Conservation (phyloP, 2,797 vertebrate genomes). For the Sebastes aleutianus region DNA sequence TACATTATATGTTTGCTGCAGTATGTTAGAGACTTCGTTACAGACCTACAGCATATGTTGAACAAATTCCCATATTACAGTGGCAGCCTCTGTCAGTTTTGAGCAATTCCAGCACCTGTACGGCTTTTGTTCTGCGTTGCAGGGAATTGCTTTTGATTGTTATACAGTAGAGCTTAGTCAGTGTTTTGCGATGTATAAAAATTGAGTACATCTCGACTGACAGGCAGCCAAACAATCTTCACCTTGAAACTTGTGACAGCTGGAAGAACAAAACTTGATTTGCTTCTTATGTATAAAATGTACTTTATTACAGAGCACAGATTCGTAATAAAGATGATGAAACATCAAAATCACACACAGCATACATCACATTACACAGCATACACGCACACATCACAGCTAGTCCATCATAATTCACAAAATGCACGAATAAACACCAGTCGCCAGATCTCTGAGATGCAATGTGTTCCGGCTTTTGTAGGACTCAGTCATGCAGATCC, state of each 20-base stretch:
- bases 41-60: not conserved
- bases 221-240: not conserved
- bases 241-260: not conserved
- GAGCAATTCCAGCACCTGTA: not conserved
- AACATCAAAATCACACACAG: not conserved
- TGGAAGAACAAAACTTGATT: not conserved
- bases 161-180: not conserved
- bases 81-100: not conserved
- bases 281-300: not conserved
- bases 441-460: not conserved
- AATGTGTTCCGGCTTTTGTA: not conserved
- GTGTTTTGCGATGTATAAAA: not conserved
- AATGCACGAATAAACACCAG: not conserved
- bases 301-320: not conserved
- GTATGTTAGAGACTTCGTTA: not conserved
- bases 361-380: not conserved
- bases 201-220: not conserved
- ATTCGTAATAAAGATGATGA: not conserved
- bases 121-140: not conserved
- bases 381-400: not conserved
- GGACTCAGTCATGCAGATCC: not conserved
- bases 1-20: not conserved
- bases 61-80: not conserved
- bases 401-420: not conserved
- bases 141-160: slow-evolving; percentile 4